These are phyloP conservation scores for Nanorana parkeri DNA, from an alignment of 2,113 vertebrate species.

Conservation along the genomic window DNA sequence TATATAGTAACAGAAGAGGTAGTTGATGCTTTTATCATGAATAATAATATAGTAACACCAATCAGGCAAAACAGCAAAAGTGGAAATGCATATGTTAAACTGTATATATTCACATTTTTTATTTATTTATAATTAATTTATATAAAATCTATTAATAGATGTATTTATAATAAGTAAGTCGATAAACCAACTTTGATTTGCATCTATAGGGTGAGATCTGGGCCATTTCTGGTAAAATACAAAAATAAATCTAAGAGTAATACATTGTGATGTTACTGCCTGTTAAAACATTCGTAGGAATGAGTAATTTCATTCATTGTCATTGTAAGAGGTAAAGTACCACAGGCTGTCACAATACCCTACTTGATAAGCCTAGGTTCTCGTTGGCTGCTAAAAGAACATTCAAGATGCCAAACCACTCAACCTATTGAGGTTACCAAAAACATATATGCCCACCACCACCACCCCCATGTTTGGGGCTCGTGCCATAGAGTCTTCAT, in stretches of 20 bases:
- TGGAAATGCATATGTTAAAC: background rate
- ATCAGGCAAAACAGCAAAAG: background rate
- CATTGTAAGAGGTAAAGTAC: slow-evolving; percentile 26
- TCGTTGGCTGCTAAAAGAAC: slow-evolving; percentile 13
- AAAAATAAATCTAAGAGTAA: background rate
- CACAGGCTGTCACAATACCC: background rate
- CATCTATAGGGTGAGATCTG: background rate
- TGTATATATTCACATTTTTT: background rate
- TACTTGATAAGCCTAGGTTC: background rate
- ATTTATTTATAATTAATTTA: background rate
- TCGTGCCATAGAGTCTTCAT: background rate
- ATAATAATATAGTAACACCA: slow-evolving; percentile 1
- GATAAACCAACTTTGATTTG: background rate
- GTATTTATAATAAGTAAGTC: background rate
- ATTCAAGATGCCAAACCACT: background rate
- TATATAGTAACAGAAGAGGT: slow-evolving; percentile 33
- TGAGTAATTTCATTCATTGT: slow-evolving; percentile 33
- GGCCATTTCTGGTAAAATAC: slow-evolving; percentile 10
- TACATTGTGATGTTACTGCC: background rate
- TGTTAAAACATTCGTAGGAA: slow-evolving; percentile 29
- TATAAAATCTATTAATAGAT: background rate
- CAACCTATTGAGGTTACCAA: too few species aligned
- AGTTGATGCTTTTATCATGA: slow-evolving; percentile 41
- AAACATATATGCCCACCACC: too few species aligned
- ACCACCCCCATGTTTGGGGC: background rate